Conservation (phyloP, 2,797 vertebrate species). For the Chanos chanos region DNA sequence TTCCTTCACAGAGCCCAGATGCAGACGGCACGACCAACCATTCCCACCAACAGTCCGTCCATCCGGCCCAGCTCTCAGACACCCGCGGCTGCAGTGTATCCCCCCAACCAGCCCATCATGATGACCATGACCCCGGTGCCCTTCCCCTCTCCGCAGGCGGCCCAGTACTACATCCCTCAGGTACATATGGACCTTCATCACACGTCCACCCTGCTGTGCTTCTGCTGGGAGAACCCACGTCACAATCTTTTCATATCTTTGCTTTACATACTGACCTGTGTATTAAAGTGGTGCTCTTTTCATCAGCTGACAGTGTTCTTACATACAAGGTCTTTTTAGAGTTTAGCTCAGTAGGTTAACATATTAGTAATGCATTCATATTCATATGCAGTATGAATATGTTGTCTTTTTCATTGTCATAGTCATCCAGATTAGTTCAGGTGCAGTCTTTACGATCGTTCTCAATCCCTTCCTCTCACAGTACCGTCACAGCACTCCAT, state of each 20-base stretch:
- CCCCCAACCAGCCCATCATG: constrained; percentile 93
- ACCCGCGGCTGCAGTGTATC: constrained; percentile 85
- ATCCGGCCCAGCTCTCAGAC: constrained; percentile 88
- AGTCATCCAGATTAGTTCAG: no score
- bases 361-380: no score
- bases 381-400: no score
- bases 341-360: no score
- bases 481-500: constrained; percentile 94
- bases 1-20: constrained; percentile 97
- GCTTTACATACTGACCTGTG: no score
- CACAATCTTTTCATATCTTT: not conserved
- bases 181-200: constrained; percentile 39
- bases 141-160: constrained; percentile 88
- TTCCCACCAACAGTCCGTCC: constrained; percentile 87
- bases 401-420: no score
- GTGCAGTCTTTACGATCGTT: no score
- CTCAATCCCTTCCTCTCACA: constrained; percentile 48
- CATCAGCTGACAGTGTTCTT: no score
- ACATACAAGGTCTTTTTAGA: no score
- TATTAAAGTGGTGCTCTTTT: no score
- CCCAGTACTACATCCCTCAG: constrained; percentile 98
- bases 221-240: not conserved
- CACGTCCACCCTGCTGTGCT: not conserved
- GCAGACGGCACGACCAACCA: constrained; percentile 85
- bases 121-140: constrained; percentile 97